These are phyloP conservation scores for Calephelis nemesis DNA, from an alignment of 1,140 invertebrate species.

Conservation along the genomic window DNA sequence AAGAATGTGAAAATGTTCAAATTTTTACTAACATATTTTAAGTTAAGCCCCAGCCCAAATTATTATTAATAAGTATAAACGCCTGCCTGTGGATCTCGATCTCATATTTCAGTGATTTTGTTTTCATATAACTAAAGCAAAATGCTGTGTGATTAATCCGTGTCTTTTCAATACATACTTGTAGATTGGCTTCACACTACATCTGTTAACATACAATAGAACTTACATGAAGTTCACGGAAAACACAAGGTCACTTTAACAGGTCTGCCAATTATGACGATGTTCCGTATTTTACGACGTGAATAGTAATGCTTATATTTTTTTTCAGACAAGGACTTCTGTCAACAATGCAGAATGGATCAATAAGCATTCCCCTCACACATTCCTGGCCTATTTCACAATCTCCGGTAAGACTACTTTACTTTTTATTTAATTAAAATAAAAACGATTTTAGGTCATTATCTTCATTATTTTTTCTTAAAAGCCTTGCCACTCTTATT, in stretches of 20 bases:
- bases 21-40: too few species aligned
- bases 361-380: slow-evolving; percentile 74
- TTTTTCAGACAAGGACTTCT: slow-evolving; percentile 79
- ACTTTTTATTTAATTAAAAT: slow-evolving; percentile 6
- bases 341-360: slow-evolving; percentile 68
- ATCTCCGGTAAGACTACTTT: slow-evolving; percentile 62
- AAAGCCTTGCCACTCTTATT: too few species aligned
- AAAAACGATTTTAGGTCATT: too few species aligned
- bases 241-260: slow-evolving; percentile 10
- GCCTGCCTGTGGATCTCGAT: too few species aligned
- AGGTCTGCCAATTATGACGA: not conserved
- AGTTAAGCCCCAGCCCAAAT: too few species aligned
- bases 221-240: not conserved
- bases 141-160: too few species aligned
- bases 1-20: too few species aligned
- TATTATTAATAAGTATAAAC: too few species aligned
- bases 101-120: too few species aligned
- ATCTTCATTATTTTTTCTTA: too few species aligned
- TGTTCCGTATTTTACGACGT: not conserved
- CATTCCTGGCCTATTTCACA: slow-evolving; percentile 76
- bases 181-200: not conserved
- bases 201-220: not conserved
- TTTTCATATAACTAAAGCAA: too few species aligned
- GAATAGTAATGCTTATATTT: not conserved
- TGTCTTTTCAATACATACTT: not conserved